Evolutionary conservation across 2,113 vertebrate species (phyloP).

Genomic region (Muntiacus muntjak): DNA sequence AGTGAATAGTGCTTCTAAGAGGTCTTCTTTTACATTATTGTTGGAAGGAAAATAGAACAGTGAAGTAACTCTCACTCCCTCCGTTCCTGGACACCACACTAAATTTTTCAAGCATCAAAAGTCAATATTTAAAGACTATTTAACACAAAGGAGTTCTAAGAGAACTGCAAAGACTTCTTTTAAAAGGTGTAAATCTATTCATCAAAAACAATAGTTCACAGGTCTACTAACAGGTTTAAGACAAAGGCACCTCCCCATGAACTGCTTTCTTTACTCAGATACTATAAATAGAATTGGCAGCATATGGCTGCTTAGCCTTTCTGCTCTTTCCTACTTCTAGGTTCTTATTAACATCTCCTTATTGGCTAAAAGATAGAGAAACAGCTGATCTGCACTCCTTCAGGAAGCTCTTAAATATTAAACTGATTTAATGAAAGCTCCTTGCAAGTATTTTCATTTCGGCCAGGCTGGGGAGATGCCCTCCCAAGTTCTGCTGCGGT

Average conservation of each 20-base stretch:
- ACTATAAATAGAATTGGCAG: neutral
- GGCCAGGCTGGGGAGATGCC: fast-evolving
- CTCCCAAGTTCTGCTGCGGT: fast-evolving
- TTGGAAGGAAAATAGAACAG: neutral
- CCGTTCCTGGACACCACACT: neutral
- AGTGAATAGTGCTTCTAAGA: neutral
- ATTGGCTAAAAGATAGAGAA: neutral
- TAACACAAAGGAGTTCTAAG: neutral
- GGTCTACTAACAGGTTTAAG: neutral
- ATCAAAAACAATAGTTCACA: neutral
- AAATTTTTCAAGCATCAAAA: neutral
- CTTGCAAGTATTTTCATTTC: neutral
- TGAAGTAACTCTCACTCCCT: neutral
- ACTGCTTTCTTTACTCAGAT: neutral
- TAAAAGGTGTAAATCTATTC: neutral
- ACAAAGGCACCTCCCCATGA: neutral
- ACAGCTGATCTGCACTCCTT: neutral
- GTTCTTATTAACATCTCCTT: neutral
- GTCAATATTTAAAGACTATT: neutral
- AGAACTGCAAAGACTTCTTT: neutral
- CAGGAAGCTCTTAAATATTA: neutral
- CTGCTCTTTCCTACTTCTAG: neutral
- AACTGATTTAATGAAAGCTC: neutral
- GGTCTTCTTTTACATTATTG: neutral
- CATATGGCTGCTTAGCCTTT: neutral